Conservation (phyloP, 2,888 invertebrate species). For the Drosophila antonietae region DNA sequence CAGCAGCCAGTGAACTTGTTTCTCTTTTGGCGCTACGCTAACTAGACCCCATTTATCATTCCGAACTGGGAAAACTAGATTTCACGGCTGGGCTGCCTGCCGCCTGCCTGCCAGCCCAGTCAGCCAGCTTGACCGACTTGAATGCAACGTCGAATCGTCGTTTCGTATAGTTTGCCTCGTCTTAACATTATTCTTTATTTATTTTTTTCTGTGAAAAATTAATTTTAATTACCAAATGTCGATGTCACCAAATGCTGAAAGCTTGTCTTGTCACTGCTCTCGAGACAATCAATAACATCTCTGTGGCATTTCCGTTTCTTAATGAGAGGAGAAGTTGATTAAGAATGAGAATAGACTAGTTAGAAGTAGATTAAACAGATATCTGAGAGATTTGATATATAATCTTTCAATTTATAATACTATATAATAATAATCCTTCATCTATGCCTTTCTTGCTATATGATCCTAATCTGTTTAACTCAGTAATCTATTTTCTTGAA, state of each 20-base stretch:
- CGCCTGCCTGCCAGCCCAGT: slow-evolving; percentile 13
- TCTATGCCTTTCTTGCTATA: neutral
- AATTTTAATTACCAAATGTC: slow-evolving; percentile 73
- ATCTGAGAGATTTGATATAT: neutral
- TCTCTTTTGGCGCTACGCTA: slow-evolving; percentile 76
- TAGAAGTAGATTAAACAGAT: neutral
- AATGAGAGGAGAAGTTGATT: slow-evolving; percentile 25
- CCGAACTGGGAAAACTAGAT: slow-evolving; percentile 73
- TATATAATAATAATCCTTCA: too few relatives aligned
- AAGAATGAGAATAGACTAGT: neutral
- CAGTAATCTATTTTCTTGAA: neutral
- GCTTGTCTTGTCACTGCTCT: slow-evolving; percentile 37
- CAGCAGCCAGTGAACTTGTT: slow-evolving; percentile 65
- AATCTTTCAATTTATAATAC: neutral
- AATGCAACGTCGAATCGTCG: slow-evolving; percentile 20
- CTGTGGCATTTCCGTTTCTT: slow-evolving; percentile 43
- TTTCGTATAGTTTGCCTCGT: slow-evolving; percentile 15
- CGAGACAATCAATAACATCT: slow-evolving; percentile 58
- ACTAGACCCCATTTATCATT: slow-evolving; percentile 76
- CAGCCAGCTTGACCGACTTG: slow-evolving; percentile 50
- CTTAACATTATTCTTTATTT: slow-evolving; percentile 1
- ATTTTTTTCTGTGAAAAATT: slow-evolving; percentile 55
- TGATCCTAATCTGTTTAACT: neutral
- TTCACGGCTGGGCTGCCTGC: slow-evolving; percentile 35
- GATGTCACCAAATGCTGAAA: slow-evolving; percentile 50